Evolutionary conservation across 2,113 vertebrate species (phyloP), one percentile per base, ranked within the genome.

Genomic region (Pachycephala philippinensis): DNA sequence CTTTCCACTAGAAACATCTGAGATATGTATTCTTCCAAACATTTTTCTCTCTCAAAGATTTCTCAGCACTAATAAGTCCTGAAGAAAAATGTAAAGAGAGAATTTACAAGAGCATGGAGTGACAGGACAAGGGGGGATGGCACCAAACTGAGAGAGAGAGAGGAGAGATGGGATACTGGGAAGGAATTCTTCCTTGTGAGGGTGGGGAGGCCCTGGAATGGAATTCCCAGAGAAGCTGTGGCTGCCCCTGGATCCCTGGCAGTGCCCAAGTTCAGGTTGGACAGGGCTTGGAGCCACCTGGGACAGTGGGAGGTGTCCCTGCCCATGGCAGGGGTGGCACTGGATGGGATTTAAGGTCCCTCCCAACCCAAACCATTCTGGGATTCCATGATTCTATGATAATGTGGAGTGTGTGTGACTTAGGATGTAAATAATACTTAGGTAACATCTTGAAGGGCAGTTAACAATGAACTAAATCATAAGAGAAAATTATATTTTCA

Each of bases 271-370:
- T 23, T 12, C 69, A 74, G 82, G 22, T 0, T 71, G 80, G 65
- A 49, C 2, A 3, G 50, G 63, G 13, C 5, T 54, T 4, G 65
- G 56, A 71, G 47, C 80, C 52, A 1, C 47, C 68, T 72, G 68
- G 47, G 33, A 11, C 12, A 14, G 33, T 37, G 49, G 56, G 0
- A 84, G 33, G 22, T 27, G 47, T 84, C 80, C 45, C 65, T 69
- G 54, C 35, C 44, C 79, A n/a, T n/a, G 44, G 65, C 37, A 53
- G 24, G 15, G 13, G 16, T 33, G 47, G 27, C 0, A 28, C 4
- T 4, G 4, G 59, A 3, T 39, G 40, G 1, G 1, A 0, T 64
- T 28, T n/a, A 4, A 56, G 4, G n/a, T 23, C n/a, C 12, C 6
- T 64, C 15, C 26, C 7, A 26, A 7, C 16, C 20, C 71, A 35